phyloP scores from a whole-genome alignment of 2,888 invertebrate genomes.

The Hirudinaria manillensis region DNA sequence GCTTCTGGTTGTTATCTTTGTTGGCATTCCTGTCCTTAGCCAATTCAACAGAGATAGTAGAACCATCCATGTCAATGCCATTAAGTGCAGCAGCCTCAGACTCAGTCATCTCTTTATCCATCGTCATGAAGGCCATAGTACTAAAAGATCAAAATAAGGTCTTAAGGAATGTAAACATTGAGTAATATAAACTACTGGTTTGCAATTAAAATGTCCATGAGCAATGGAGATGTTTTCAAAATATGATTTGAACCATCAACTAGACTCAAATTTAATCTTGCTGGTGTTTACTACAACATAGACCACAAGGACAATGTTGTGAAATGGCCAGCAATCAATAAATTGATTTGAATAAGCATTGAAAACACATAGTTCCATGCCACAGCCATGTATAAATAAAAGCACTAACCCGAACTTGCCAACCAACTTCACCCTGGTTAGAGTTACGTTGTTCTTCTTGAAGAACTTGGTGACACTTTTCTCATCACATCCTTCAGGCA shows the following conservation, averaged over 20 bases:
- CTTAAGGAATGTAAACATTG: not conserved
- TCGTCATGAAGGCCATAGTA: slow-evolving; percentile 23
- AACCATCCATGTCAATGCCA: slow-evolving; percentile 12
- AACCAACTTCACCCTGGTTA: slow-evolving; percentile 22
- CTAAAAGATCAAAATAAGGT: not conserved
- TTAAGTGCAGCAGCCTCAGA: slow-evolving; percentile 17
- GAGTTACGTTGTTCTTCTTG: slow-evolving; percentile 18
- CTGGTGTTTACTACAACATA: slow-evolving; percentile 22
- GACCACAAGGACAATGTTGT: not conserved
- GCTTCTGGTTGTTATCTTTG: not conserved
- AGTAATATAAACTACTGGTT: not conserved
- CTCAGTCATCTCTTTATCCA: slow-evolving; percentile 26
- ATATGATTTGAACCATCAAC: slow-evolving; percentile 1
- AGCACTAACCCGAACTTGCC: slow-evolving; percentile 20
- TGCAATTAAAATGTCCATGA: not conserved
- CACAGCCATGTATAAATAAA: no score
- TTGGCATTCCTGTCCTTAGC: slow-evolving; percentile 3
- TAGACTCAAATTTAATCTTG: slow-evolving; percentile 6
- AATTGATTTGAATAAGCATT: not conserved
- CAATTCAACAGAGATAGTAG: slow-evolving; percentile 6
- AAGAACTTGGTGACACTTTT: slow-evolving; percentile 23
- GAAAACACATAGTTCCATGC: no score
- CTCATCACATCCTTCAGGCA: slow-evolving; percentile 24
- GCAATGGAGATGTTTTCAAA: slow-evolving; percentile 12
- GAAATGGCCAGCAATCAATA: slow-evolving; percentile 4